A percentile compares a stretch with the other conserved stretches of the same genome.
Evolutionary conservation across 2,113 vertebrate genomes (phyloP).

Genomic region (Cyprinodon variegatus): DNA sequence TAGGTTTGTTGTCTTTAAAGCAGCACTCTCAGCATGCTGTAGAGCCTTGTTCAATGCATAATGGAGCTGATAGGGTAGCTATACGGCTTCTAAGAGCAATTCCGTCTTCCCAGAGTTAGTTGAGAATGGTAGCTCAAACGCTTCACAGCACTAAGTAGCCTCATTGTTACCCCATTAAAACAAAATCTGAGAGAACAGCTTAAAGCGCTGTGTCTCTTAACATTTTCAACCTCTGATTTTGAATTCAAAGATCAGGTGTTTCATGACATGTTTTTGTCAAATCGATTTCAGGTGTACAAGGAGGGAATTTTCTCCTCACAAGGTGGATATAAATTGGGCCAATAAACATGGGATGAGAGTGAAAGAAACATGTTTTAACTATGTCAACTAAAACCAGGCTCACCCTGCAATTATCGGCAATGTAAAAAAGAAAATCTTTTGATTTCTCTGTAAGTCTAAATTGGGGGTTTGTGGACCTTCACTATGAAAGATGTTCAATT

Average conservation of each 20-base stretch:
- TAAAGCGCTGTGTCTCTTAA: slow-evolving; percentile 1
- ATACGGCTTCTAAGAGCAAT: slow-evolving; percentile 31
- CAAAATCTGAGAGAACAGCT: not conserved
- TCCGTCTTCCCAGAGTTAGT: slow-evolving; percentile 41
- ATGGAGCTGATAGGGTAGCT: slow-evolving; percentile 46
- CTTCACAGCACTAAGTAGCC: slow-evolving; percentile 2
- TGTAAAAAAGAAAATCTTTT: not conserved
- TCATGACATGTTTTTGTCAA: slow-evolving; percentile 10
- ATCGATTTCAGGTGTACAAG: not conserved
- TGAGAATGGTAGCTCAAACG: slow-evolving; percentile 18
- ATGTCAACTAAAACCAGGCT: too few species aligned
- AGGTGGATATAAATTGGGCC: slow-evolving; percentile 15
- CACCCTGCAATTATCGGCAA: too few species aligned
- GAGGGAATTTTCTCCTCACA: slow-evolving; percentile 8
- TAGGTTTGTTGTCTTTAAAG: slow-evolving; percentile 64
- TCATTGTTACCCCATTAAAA: slow-evolving; percentile 18
- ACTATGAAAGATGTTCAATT: too few species aligned
- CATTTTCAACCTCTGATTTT: slow-evolving; percentile 4
- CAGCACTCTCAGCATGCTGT: slow-evolving; percentile 42
- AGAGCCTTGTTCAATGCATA: slow-evolving; percentile 41
- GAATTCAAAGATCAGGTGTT: not conserved
- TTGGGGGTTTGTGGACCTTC: too few species aligned
- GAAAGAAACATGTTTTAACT: not conserved
- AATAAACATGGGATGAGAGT: slow-evolving; percentile 4
- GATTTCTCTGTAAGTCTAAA: too few species aligned